Evolutionary conservation across 1,140 invertebrate genomes (phyloP), one percentile per base, ranked within the genome.

Genomic region (Philotrypesis tridentata): DNA sequence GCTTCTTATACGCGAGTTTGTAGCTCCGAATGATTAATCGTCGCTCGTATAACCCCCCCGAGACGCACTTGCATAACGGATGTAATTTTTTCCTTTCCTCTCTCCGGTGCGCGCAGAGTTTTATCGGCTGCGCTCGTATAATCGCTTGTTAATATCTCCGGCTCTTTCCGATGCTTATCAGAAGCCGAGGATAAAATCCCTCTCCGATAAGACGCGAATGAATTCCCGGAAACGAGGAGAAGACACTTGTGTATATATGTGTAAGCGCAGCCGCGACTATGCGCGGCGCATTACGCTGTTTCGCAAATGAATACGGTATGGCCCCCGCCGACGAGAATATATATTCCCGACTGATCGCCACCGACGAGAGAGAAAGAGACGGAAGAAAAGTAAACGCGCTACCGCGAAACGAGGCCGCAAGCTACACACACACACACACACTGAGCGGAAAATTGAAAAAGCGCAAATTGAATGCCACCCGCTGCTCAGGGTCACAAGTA

Each of bases 381-480:
- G n/a, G 37, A 2, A 27, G 72, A 76, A 60, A 68, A 60, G 65
- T 73, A 71, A 67, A 82, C 43, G 63, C 27, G 33, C 37, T 55
- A 68, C 33, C 33, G 40, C 8, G 63, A 43, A 63, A 68, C 68
- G 37, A 78, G 61, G 55, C 71, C 71, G 71, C 71, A 73, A 63
- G 48, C 84, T 60, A 73, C 29, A n/a, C n/a, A n/a, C n/a, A n/a
- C n/a, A n/a, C n/a, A n/a, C n/a, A n/a, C n/a, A n/a, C n/a, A n/a
- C n/a, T n/a, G n/a, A 17, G n/a, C 12, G 43, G 65, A 80, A 55
- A 61, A 80, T 55, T 73, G 33, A 40, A 71, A 71, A 43, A 71
- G 21, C 37, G 23, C 40, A 73, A 73, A 73, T 73, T 73, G 71
- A 73, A 73, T 73, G 17, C 73, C 74, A 65, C 55, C 65, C 67